Conservation (phyloP, 2,797 vertebrate genomes). For the Ibycter americanus region DNA sequence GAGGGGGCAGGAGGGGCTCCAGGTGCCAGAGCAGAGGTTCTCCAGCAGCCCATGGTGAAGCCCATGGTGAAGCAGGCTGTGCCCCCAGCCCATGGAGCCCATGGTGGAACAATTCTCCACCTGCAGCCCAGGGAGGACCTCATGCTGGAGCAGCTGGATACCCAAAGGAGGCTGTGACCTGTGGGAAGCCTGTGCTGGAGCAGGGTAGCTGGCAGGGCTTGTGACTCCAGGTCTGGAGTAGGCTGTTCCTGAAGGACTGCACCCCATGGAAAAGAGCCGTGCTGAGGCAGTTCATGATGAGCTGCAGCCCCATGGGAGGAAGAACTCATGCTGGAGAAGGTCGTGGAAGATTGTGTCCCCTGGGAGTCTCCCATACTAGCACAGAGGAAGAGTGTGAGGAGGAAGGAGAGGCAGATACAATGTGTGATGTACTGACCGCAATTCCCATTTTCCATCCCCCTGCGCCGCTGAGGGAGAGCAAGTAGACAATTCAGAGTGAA, state of each 20-base stretch:
- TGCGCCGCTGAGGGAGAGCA: not conserved
- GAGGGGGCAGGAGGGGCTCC: not conserved
- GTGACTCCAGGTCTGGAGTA: not conserved
- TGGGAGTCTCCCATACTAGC: no score
- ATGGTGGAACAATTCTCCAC: not conserved
- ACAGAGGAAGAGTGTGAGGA: no score
- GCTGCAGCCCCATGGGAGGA: not conserved
- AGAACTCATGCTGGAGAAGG: not conserved
- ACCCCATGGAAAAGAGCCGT: no score
- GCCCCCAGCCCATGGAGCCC: not conserved
- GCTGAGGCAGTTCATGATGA: not conserved
- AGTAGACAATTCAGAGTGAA: not conserved
- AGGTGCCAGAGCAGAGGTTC: not conserved
- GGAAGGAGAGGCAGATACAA: no score
- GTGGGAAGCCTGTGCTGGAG: no score
- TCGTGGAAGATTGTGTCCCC: not conserved
- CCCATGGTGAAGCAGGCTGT: rapidly evolving
- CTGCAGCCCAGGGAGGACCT: not conserved
- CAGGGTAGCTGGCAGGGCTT: no score
- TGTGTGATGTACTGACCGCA: no score
- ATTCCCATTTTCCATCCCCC: no score
- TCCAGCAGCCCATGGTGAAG: not conserved
- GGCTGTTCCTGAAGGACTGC: not conserved
- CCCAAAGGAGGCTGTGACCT: no score
- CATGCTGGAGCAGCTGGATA: not conserved